Base-by-base conservation (phyloP, 2,888 invertebrate genomes). In the Conops quadrifasciatus region DNA sequence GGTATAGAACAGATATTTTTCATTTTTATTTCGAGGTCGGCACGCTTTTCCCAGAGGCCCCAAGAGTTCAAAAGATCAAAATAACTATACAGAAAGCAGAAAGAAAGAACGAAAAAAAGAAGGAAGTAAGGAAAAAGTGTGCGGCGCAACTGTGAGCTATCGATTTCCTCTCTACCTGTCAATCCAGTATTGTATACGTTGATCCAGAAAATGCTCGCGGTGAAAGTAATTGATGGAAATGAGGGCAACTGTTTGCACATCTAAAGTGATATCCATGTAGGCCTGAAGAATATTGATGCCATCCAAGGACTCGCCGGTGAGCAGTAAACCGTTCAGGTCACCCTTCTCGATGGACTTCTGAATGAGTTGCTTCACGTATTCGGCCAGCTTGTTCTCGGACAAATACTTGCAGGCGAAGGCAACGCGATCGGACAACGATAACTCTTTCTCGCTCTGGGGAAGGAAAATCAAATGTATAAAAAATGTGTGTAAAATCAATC, bases 371-470 rank as follows among this genome's bases (percentile, higher is more conserved):
- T 91, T 90, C 65, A 97, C 88, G 87, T 93, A 97, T 58, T 94
- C 94, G 71, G 90, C 87, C 74, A 97, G 88, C 86, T 93, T 90
- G 21, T 87, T 87, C 87, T 97, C 97, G 1, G 94, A 90, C 30
- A 96, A 88, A 87, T 92, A 96, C 81, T 92, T 91, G 81, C 94
- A 92, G 24, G 96, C 95, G 87, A 96, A 95, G n/a, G 95, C 96
- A 67, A 96, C 91, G 79, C 94, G 89, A 87, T 96, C 96, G 76
- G 93, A 92, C 11, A 97, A 91, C 0, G 93, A 91, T 87, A 97
- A 91, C 60, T 91, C 94, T 56, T 89, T 90, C 85, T 97, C 96
- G 80, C 91, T 91, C 93, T 95, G 83, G 65, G 28, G 58, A 26
- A 43, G 7, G 21, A 24, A 19, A 21, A 56, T n/a, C 9, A 36